A percentile compares a stretch with the other conserved stretches of the same genome.
These are phyloP conservation scores for Rhincodon typus DNA, from an alignment of 2,797 vertebrate genomes.

Conservation along the genomic window DNA sequence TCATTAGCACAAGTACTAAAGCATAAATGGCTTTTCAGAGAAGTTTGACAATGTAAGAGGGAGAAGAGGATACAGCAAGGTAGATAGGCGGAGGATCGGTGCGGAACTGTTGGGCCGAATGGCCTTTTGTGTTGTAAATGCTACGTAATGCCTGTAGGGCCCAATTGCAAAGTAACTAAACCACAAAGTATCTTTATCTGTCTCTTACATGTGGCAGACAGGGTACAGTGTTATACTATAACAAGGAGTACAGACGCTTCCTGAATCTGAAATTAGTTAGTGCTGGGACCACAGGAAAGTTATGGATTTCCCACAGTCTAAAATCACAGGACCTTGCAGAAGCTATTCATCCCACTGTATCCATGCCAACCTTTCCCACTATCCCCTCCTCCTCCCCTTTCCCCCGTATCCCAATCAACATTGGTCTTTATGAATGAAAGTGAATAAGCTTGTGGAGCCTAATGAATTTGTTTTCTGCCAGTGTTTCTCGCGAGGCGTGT, in stretches of 20 bases:
- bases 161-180: neutral
- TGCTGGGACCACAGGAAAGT: neutral
- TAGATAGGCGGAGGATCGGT: no score
- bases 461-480: neutral
- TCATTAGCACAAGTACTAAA: no score
- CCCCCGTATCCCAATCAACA: no score
- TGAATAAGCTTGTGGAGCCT: neutral
- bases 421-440: neutral
- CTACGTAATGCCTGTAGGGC: neutral
- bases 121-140: neutral
- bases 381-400: neutral
- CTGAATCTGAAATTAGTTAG: neutral
- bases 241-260: neutral
- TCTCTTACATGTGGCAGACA: neutral
- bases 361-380: neutral
- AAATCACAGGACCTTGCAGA: neutral
- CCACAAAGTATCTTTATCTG: neutral
- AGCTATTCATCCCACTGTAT: neutral
- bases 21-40: no score
- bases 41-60: neutral
- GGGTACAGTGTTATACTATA: neutral
- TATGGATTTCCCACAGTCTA: neutral
- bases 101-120: neutral
- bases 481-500: neutral
- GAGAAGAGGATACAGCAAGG: neutral